Base-by-base conservation (phyloP, 2,797 vertebrate species). In the Tragopan temminckii region DNA sequence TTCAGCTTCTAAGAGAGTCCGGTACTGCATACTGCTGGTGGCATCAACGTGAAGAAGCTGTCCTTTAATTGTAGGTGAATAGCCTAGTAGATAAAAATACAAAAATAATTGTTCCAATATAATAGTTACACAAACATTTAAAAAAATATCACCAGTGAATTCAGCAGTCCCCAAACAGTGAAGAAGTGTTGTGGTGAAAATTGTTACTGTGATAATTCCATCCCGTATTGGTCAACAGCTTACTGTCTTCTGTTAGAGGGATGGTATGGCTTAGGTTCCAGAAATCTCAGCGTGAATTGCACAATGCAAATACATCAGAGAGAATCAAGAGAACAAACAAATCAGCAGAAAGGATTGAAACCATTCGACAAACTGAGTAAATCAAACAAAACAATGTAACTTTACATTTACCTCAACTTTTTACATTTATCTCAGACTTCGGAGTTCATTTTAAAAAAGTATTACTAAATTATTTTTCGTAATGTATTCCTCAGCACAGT, bases 1-100 rank as follows among this genome's bases (percentile, higher is more conserved):
- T 98, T 99, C 99, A 53, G 99, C 99, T 97, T 99, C 99, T 96
- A 99, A 97, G 12, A 99, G 98, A 24, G 99, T 99, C 93, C 99
- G 98, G 95, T 99, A 99, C 91, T 99, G 99, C 99, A 99, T 99
- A 95, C 99, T 99, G 96, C 99, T 99, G 69, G 99, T 99, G 93
- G 99, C 99, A 97, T 99, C 99, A 63, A 99, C 99, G 2, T 99
- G 99, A 61, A 99, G 98, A 80, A 99, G 98, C 90, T 99, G 99
- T 43, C 99, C 99, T 98, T 99, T 99, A 97, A 99, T 99, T 69
- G 99, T 99, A 50, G 99, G 98, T 33, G 98, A 98, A 84, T 99
- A 99, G 86, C 99, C 99, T 99, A 97, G 57, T 42, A 90, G 79
- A 88, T 14, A 62, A 27, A 91, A 88, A 40, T 46, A 1, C 85